Base-by-base conservation (phyloP, 2,113 vertebrate species). In the Periophthalmodon schlosseri region DNA sequence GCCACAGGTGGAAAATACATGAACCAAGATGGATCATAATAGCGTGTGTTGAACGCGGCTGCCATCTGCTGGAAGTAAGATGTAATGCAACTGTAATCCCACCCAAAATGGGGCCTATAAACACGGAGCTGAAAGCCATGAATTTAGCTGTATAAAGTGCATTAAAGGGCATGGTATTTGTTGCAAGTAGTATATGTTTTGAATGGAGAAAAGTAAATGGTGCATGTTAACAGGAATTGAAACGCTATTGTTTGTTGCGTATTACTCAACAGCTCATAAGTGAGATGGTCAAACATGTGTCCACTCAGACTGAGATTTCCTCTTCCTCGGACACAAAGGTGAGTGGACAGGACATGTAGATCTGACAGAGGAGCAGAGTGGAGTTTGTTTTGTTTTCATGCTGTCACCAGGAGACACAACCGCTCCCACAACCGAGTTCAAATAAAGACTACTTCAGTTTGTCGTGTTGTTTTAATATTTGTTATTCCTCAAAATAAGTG, bases 361-460 rank as follows among this genome's bases (percentile, higher is more conserved):
- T 88, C 89, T 88, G 88, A 77, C 71, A 80, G 70, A 81, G 81
- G n/a, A n/a, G n/a, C n/a, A n/a, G 28, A 28, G 28, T 28, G 28
- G 84, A 82, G 85, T 70, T 85, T 92, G 88, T 90, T 88, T 89
- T 85, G 80, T 69, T 60, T 75, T 86, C 88, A 88, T 88, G 88
- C 65, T 52, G 86, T 90, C 90, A 88, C 91, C 88, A 89, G 87
- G 89, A 88, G 77, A 90, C 88, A 84, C 84, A 79, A 85, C 86
- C 89, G 88, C 89, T 91, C 87, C 77, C 77, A n/a, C n/a, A n/a
- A n/a, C n/a, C n/a, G n/a, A n/a, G n/a, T n/a, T n/a, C n/a, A n/a
- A n/a, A n/a, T n/a, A n/a, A n/a, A n/a, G n/a, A n/a, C n/a, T n/a
- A n/a, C n/a, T n/a, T n/a, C n/a, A n/a, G n/a, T n/a, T n/a, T n/a